Evolutionary conservation across 2,888 invertebrate genomes (phyloP).

Genomic region (Eueremaeus valkanovi): DNA sequence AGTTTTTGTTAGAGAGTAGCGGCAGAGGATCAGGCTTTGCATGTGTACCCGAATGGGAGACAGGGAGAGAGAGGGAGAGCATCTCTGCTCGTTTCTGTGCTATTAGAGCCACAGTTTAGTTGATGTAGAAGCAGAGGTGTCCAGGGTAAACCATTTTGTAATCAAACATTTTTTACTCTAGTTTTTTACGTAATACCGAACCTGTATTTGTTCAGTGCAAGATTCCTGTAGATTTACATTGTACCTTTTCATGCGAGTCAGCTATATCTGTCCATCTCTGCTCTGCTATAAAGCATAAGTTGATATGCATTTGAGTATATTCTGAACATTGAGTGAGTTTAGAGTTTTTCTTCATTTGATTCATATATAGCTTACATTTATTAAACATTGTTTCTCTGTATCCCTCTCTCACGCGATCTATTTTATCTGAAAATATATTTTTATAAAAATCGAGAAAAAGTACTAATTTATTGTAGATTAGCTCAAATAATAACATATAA

Average conservation of each 20-base stretch:
- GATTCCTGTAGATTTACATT: too few species aligned
- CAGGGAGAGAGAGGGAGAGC: constrained; percentile 29
- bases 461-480: constrained; percentile 6
- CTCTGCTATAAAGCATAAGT: neutral
- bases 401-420: neutral
- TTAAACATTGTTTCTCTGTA: neutral
- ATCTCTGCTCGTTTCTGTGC: too few species aligned
- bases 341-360: neutral
- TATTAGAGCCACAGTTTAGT: too few species aligned
- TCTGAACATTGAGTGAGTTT: neutral
- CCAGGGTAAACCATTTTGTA: too few species aligned
- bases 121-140: too few species aligned
- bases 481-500: neutral
- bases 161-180: too few species aligned
- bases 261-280: too few species aligned
- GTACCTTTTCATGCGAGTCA: too few species aligned
- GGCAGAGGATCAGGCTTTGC: too few species aligned
- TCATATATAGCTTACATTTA: neutral
- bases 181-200: too few species aligned
- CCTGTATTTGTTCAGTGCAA: too few species aligned
- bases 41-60: constrained; percentile 36
- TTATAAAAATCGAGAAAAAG: neutral
- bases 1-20: constrained; percentile 23
- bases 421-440: neutral
- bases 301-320: neutral